These are phyloP conservation scores for Acrobasis consociella DNA, from an alignment of 2,888 invertebrate species.

Conservation along the genomic window DNA sequence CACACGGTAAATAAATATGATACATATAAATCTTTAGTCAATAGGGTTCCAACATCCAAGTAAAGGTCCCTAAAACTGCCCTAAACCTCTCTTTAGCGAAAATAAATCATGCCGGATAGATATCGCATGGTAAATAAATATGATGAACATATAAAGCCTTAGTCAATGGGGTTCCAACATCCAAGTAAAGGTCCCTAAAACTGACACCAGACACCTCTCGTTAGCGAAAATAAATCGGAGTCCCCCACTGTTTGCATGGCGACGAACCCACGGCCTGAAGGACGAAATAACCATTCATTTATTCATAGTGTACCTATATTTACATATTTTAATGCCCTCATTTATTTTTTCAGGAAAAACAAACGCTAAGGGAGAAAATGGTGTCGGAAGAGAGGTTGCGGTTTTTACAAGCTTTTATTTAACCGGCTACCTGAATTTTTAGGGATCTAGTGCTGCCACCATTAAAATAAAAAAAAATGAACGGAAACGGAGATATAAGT, in stretches of 20 bases:
- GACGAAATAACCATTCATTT: constrained; percentile 49
- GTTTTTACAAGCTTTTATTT: too few relatives aligned
- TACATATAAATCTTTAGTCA: too few relatives aligned
- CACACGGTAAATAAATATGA: too few relatives aligned
- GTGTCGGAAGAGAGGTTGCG: constrained; percentile 25
- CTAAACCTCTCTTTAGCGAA: constrained; percentile 34
- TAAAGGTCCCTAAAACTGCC: constrained; percentile 26
- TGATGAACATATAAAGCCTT: too few relatives aligned
- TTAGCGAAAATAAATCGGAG: constrained; percentile 38
- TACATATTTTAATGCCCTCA: constrained; percentile 47
- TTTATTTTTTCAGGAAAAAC: constrained; percentile 39
- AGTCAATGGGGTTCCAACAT: too few relatives aligned
- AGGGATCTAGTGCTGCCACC: too few relatives aligned
- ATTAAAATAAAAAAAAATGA: too few relatives aligned
- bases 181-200: constrained; percentile 16
- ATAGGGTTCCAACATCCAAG: neutral
- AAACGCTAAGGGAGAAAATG: constrained; percentile 30
- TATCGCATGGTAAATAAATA: too few relatives aligned
- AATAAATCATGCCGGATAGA: too few relatives aligned
- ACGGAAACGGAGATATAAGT: too few relatives aligned
- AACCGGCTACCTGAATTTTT: too few relatives aligned
- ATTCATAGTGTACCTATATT: constrained; percentile 49
- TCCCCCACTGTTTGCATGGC: constrained; percentile 35
- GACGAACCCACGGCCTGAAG: constrained; percentile 42
- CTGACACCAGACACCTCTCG: constrained; percentile 32